Conservation (phyloP, 2,888 invertebrate genomes). For the Carcina quercana region DNA sequence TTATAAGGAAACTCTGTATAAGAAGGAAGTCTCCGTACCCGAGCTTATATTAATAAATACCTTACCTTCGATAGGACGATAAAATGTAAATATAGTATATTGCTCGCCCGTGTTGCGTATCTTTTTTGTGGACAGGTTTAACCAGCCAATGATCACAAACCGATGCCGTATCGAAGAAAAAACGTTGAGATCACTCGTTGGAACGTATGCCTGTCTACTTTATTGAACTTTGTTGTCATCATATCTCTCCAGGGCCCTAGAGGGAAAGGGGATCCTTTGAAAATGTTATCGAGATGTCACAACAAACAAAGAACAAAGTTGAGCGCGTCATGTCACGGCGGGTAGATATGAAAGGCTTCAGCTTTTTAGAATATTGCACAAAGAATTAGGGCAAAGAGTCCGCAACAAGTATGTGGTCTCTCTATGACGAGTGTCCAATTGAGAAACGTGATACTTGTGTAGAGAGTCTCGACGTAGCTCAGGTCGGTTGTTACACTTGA, state of each 20-base stretch:
- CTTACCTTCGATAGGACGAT: slow-evolving; percentile 1
- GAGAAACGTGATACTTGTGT: no score
- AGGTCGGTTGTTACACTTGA: no score
- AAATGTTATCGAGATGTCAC: slow-evolving; percentile 41
- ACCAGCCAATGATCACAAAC: not conserved
- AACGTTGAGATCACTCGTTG: slow-evolving; percentile 24
- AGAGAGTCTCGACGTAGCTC: no score
- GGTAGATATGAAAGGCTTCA: slow-evolving; percentile 2
- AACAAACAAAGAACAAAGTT: slow-evolving; percentile 36
- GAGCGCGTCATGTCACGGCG: slow-evolving; percentile 16
- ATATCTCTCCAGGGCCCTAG: slow-evolving; percentile 37
- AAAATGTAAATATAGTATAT: slow-evolving; percentile 1
- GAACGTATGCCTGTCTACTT: slow-evolving; percentile 45
- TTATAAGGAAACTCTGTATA: slow-evolving; percentile 26
- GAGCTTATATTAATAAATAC: not conserved
- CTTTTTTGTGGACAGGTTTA: slow-evolving; percentile 2
- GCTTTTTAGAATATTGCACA: slow-evolving; percentile 2
- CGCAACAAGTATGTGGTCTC: no score
- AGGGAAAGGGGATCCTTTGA: slow-evolving; percentile 37
- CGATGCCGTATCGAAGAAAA: slow-evolving; percentile 1
- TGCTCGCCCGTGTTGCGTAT: not conserved
- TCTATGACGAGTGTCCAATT: no score
- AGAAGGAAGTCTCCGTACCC: slow-evolving; percentile 13
- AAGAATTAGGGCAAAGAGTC: not conserved
- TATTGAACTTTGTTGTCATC: slow-evolving; percentile 46